Evolutionary conservation across 1,140 invertebrate genomes (phyloP).

Genomic region (Oreohelix idahoensis): DNA sequence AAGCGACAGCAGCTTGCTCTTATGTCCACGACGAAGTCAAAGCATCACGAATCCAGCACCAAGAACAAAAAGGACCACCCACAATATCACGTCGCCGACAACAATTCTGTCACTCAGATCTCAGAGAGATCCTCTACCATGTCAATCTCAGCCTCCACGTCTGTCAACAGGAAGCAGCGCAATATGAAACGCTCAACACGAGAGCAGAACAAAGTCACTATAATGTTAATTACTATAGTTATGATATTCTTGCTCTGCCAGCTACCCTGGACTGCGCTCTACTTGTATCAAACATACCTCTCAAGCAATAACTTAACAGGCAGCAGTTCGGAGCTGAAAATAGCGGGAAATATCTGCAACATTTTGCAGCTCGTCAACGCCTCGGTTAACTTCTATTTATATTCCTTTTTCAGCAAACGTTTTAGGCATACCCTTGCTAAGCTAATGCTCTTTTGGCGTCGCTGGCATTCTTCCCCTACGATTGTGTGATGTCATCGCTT

Average conservation of each 20-base stretch:
- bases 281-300: constrained; percentile 46
- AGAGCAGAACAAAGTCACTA: constrained; percentile 76
- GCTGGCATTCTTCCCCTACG: neutral
- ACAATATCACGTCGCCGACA: neutral
- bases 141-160: neutral
- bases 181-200: constrained; percentile 25
- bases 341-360: constrained; percentile 83
- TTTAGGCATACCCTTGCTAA: constrained; percentile 82
- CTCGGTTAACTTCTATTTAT: constrained; percentile 83
- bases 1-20: constrained; percentile 76
- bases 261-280: constrained; percentile 77
- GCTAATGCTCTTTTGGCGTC: constrained; percentile 73
- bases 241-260: constrained; percentile 83
- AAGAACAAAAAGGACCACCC: neutral
- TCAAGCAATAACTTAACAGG: constrained; percentile 41
- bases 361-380: constrained; percentile 82
- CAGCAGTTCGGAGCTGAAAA: constrained; percentile 70
- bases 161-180: neutral
- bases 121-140: constrained; percentile 10
- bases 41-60: neutral
- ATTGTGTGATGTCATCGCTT: neutral
- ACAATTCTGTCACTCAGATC: neutral
- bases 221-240: constrained; percentile 83
- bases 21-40: neutral
- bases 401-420: constrained; percentile 84